Evolutionary conservation across 2,888 invertebrate genomes (phyloP).

Genomic region (Mongoloraphidia duomilia): DNA sequence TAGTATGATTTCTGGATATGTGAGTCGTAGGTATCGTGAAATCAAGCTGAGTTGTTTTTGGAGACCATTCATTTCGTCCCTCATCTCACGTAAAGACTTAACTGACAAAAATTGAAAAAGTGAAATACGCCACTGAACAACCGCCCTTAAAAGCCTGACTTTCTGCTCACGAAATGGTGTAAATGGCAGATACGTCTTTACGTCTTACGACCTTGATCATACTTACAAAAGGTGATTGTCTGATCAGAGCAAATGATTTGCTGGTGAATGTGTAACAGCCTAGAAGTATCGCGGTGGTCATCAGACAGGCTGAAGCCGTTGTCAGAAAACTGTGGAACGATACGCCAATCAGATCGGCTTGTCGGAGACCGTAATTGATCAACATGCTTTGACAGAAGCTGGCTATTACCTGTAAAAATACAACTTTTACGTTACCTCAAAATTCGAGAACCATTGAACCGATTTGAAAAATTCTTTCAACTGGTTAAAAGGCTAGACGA

Average conservation of each 20-base stretch:
- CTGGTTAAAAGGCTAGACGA: no score
- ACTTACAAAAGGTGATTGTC: constrained; percentile 75
- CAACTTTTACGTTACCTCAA: constrained; percentile 6
- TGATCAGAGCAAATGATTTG: constrained; percentile 57
- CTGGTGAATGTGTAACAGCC: constrained; percentile 66
- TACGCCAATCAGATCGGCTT: constrained; percentile 58
- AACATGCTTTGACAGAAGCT: constrained; percentile 70
- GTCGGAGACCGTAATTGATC: constrained; percentile 61
- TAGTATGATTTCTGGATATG: no score
- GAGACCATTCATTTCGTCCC: no score
- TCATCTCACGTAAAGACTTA: no score
- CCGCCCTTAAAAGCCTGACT: no score
- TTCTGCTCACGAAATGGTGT: no score
- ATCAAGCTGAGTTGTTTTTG: no score
- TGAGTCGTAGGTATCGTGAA: no score
- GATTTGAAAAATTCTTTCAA: no score
- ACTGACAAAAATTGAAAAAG: no score
- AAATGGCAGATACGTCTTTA: no score
- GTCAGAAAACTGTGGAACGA: constrained; percentile 70
- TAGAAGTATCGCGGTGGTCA: constrained; percentile 60
- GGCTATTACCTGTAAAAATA: constrained; percentile 47
- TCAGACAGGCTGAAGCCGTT: constrained; percentile 64
- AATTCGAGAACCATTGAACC: constrained; percentile 1
- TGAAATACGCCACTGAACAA: no score
- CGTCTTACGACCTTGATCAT: constrained; percentile 7